Base-by-base conservation (phyloP, 2,888 invertebrate genomes). In the Aphrophora alni region DNA sequence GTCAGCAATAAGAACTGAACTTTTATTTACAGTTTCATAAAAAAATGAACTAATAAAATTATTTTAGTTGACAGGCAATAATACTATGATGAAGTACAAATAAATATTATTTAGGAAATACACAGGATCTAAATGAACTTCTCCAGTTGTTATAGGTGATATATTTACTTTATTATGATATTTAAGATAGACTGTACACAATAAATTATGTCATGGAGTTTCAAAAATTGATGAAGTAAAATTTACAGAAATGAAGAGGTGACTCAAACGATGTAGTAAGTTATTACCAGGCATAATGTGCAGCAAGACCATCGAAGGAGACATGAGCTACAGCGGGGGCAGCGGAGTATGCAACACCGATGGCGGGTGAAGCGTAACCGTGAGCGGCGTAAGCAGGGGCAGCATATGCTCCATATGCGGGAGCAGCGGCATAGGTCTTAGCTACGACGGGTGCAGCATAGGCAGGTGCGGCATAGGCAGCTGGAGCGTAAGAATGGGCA, bases 381-480 rank as follows among this genome's bases (percentile, higher is more conserved):
- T 84, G 87, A 78, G 87, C 86, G 72, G 86, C 84, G 24, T 88
- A 88, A 38, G 90, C 87, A n/a, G 70, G 77, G 77, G 86, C 85
- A 81, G 87, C 85, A 85, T 83, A 86, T n/a, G n/a, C 70, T 79
- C 33, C 44, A 44, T 51, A 72, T 38, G 82, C 82, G 82, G 86
- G 86, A 79, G 86, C 85, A 76, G 86, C 85, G 82, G 87, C 85
- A 85, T 83, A 86, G 73, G 88, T 87, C 87, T 91, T 92, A n/a
- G 59, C 75, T 24, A 69, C 74, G 85, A 90, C 90, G 80, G 89
- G 87, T 87, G 91, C 92, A 71, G 90, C 89, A 89, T 92, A 91
- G 87, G 92, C 92, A 83, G 89, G 89, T 68, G 88, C 87, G 85
- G 83, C 77, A 77, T 85, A 84, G 80, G 86, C 85, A 81, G 83